Conservation (phyloP, 2,113 vertebrate species). For the Nothocercus julius region DNA sequence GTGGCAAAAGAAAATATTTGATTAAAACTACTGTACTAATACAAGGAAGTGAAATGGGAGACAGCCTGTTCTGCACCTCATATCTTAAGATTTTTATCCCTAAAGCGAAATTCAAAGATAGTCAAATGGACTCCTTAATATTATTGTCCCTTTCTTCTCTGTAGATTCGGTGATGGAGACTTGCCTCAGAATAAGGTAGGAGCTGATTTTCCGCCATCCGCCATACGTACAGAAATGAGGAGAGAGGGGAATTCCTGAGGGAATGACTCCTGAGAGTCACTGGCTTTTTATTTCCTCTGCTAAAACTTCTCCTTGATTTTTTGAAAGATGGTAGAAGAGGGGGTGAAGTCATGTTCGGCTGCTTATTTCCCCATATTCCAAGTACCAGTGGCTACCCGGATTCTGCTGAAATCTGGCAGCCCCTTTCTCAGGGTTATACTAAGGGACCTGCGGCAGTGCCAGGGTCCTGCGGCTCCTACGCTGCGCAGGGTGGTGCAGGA, state of each 20-base stretch:
- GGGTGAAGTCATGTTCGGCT: neutral
- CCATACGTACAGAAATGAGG: neutral
- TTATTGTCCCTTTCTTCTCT: neutral
- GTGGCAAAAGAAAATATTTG: neutral
- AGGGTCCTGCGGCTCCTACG: too few relatives aligned
- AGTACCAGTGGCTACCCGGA: neutral
- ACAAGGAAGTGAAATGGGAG: neutral
- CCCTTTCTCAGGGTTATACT: neutral
- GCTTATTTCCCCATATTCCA: neutral
- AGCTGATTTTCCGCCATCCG: neutral
- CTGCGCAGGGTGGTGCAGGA: rapidly evolving
- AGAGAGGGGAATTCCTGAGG: neutral
- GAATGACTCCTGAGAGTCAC: neutral
- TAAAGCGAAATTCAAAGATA: neutral
- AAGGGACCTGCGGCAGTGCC: neutral
- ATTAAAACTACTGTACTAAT: neutral
- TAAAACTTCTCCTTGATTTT: neutral
- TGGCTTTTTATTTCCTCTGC: neutral
- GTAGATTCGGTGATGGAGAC: neutral
- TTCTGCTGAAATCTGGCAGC: neutral
- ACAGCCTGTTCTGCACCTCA: neutral
- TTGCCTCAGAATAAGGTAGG: neutral
- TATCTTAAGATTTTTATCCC: neutral
- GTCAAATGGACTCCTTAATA: neutral
- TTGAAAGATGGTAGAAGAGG: neutral